Evolutionary conservation across 2,888 invertebrate genomes (phyloP).

Genomic region (Darwinula stevensoni): DNA sequence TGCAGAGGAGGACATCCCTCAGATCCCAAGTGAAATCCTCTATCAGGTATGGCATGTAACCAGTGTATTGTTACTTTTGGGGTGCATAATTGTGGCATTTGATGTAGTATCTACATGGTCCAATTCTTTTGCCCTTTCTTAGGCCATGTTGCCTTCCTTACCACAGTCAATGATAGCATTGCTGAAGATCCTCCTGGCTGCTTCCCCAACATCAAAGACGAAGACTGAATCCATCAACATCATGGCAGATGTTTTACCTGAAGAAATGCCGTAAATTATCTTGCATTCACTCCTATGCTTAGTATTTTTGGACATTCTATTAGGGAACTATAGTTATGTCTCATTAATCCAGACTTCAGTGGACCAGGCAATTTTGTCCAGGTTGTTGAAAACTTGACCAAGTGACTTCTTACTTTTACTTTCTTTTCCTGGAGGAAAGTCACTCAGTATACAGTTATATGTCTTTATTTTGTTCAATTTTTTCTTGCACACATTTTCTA

Average conservation of each 20-base stretch:
- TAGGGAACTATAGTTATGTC: background rate
- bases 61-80: background rate
- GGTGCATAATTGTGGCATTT: background rate
- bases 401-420: too few relatives aligned
- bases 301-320: constrained; percentile 4
- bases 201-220: constrained; percentile 94
- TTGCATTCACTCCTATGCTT: background rate
- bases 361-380: background rate
- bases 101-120: background rate
- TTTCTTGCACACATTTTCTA: too few relatives aligned
- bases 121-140: constrained; percentile 1
- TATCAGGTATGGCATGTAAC: constrained; percentile 26
- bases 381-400: too few relatives aligned
- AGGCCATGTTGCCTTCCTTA: constrained; percentile 71
- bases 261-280: constrained; percentile 60
- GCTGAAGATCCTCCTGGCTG: constrained; percentile 80
- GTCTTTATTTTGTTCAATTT: too few relatives aligned
- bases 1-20: constrained; percentile 40
- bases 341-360: background rate
- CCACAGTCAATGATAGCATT: constrained; percentile 94
- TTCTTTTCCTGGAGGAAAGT: too few relatives aligned
- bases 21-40: constrained; percentile 57
- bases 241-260: constrained; percentile 85
- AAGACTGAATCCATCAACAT: constrained; percentile 96
- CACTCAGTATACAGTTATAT: too few relatives aligned